Evolutionary conservation across 2,797 vertebrate genomes (phyloP), one percentile per base, ranked within the genome.

Genomic region (Kryptolebias ocellatus): DNA sequence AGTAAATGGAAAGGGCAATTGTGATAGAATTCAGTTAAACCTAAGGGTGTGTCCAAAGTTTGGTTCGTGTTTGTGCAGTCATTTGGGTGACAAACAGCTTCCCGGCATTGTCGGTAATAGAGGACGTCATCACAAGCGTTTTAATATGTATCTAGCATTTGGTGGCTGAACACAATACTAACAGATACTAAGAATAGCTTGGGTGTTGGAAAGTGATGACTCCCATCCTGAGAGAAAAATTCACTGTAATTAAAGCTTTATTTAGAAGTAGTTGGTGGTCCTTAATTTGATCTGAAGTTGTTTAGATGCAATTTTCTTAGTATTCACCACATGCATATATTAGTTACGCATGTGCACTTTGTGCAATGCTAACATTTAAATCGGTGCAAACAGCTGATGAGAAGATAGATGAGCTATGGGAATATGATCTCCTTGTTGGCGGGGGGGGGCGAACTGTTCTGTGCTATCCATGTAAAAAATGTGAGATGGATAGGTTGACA

Each of bases 341-440:
- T 76, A 67, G 74, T 84, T 73, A 83, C 70, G 1, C 60, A 47
- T 83, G 83, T 80, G 83, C 75, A 68, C 80, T 61, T 53, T 68
- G 70, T 45, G 83, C 81, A 88, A 83, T 84, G 84, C 71, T 77
- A 84, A 85, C 83, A 87, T 78, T 79, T 70, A 72, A 85, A 89
- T 78, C 39, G 15, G 63, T 78, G 77, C 75, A 88, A 90, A 91
- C 87, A 92, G 85, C 90, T 92, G 83, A 93, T 86, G 84, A 87
- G 84, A 87, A 90, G 87, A 90, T 81, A 87, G 78, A 91, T 80
- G 80, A 85, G 83, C 64, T 86, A 83, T 81, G 85, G 84, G 76
- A 91, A 93, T 89, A 76, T 77, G 92, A 95, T 95, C 93, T 89
- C 80, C 94, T 93, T 94, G 92, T 89, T 83, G 67, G 83, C 91